Conservation (phyloP, 2,888 invertebrate species). For the Automeris io region DNA sequence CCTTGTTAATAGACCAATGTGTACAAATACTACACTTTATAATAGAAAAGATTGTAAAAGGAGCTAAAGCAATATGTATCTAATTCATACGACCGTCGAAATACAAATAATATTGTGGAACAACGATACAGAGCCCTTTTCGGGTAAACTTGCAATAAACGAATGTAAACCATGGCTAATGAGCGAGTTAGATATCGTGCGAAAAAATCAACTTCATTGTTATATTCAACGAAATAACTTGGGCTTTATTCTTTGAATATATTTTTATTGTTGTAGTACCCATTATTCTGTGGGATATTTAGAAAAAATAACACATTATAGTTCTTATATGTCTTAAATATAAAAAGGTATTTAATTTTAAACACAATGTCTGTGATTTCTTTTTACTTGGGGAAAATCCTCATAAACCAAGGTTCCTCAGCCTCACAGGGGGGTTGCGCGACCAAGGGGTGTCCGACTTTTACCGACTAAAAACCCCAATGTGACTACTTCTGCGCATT, state of each 20-base stretch:
- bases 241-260: conserved; percentile 11
- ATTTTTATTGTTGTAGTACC: too few species aligned
- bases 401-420: too few species aligned
- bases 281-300: background rate
- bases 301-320: too few species aligned
- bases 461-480: too few species aligned
- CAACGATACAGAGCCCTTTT: conserved; percentile 33
- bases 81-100: conserved; percentile 28
- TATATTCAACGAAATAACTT: conserved; percentile 37
- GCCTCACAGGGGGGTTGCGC: too few species aligned
- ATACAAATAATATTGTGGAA: conserved; percentile 31
- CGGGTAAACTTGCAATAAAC: conserved; percentile 37
- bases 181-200: conserved; percentile 47
- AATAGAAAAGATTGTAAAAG: background rate
- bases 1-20: too few species aligned
- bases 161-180: conserved; percentile 52
- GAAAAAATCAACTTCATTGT: conserved; percentile 56
- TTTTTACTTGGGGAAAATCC: too few species aligned
- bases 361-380: too few species aligned
- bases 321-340: too few species aligned
- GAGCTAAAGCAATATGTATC: conserved; percentile 8
- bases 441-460: too few species aligned
- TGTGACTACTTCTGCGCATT: too few species aligned
- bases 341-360: too few species aligned
- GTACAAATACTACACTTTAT: background rate